phyloP scores from a whole-genome alignment of 2,888 invertebrate genomes.

The Drosophila merina region DNA sequence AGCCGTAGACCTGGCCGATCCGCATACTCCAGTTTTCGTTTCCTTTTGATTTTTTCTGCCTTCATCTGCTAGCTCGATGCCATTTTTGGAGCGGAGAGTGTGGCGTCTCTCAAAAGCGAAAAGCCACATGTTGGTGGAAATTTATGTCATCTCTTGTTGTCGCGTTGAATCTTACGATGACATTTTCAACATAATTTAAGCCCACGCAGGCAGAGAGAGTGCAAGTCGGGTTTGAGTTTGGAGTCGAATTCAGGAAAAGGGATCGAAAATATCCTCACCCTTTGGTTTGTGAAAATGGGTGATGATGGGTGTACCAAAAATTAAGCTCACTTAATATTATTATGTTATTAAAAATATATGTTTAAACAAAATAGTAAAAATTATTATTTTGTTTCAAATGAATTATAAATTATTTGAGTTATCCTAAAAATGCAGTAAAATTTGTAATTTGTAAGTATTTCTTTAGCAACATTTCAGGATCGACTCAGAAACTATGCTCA shows the following conservation, averaged over 20 bases:
- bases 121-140: slow-evolving; percentile 82
- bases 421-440: no score
- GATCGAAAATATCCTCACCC: slow-evolving; percentile 29
- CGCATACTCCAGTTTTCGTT: slow-evolving; percentile 49
- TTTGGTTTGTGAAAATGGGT: slow-evolving; percentile 65
- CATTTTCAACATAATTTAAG: slow-evolving; percentile 84
- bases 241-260: slow-evolving; percentile 7
- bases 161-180: slow-evolving; percentile 84
- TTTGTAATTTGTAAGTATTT: no score
- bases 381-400: no score
- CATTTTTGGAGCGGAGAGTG: slow-evolving; percentile 57
- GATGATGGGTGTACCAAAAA: slow-evolving; percentile 66
- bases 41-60: slow-evolving; percentile 24
- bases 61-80: slow-evolving; percentile 48
- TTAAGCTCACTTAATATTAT: not conserved
- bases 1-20: slow-evolving; percentile 22
- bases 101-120: slow-evolving; percentile 62
- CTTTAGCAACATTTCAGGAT: no score
- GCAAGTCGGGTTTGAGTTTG: slow-evolving; percentile 4
- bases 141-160: slow-evolving; percentile 84
- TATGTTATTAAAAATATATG: not conserved
- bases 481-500: no score
- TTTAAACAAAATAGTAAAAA: no score
- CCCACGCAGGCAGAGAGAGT: slow-evolving; percentile 77
- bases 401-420: no score